Evolutionary conservation across 2,888 invertebrate species (phyloP).

Genomic region (Ischnura elegans): DNA sequence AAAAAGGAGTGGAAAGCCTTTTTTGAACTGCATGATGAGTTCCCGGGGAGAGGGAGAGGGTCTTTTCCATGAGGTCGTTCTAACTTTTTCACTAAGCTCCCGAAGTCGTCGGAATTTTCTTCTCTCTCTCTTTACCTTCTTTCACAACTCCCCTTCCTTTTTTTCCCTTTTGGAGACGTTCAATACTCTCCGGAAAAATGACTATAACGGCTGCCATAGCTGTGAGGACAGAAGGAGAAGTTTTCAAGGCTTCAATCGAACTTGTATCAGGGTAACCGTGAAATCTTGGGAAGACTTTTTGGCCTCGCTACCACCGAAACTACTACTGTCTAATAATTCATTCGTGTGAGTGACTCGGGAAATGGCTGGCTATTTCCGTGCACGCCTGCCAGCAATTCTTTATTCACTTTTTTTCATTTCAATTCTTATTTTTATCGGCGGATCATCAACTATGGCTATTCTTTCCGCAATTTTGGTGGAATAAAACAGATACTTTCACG

Average conservation of each 20-base stretch:
- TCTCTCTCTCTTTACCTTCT: neutral
- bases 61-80: slow-evolving; percentile 45
- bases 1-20: slow-evolving; percentile 40
- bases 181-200: slow-evolving; percentile 56
- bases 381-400: neutral
- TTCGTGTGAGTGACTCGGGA: neutral
- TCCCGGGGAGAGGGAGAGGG: neutral
- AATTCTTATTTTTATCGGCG: too few relatives aligned
- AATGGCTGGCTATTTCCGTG: neutral
- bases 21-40: slow-evolving; percentile 65
- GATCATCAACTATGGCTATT: too few relatives aligned
- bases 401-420: neutral
- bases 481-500: too few relatives aligned
- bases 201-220: slow-evolving; percentile 49
- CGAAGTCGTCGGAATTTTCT: slow-evolving; percentile 50
- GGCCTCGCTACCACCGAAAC: neutral
- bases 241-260: slow-evolving; percentile 18
- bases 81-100: slow-evolving; percentile 64
- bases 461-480: too few relatives aligned
- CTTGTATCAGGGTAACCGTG: slow-evolving; percentile 42
- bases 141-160: neutral
- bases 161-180: neutral
- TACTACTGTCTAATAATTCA: neutral
- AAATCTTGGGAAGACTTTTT: slow-evolving; percentile 9
- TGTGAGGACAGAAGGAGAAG: slow-evolving; percentile 40